Evolutionary conservation across 2,797 vertebrate genomes (phyloP).

Genomic region (Hypotaenidia okinawae): DNA sequence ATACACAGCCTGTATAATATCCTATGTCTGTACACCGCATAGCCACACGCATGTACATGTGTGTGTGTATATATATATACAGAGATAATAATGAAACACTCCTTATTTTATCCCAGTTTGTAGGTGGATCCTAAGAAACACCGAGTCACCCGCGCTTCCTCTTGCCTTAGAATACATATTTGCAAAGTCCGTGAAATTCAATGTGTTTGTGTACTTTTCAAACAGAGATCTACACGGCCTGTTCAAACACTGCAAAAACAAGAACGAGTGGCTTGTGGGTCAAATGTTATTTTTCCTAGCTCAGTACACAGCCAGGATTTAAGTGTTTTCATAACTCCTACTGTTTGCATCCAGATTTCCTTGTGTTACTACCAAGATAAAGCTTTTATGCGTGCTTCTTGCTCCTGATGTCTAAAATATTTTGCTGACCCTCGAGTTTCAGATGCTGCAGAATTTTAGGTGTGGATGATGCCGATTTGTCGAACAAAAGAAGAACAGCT

Average conservation of each 20-base stretch:
- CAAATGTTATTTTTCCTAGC: constrained; percentile 4
- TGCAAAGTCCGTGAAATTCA: not conserved
- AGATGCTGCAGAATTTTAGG: not conserved
- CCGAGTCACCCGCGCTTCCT: not conserved
- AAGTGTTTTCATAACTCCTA: constrained; percentile 28
- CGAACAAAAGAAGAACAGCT: not conserved
- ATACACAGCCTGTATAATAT: not conserved
- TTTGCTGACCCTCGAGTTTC: not conserved
- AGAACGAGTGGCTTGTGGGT: not conserved
- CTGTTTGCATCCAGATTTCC: not conserved
- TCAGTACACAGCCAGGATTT: not conserved
- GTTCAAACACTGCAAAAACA: not conserved
- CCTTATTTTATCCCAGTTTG: not conserved
- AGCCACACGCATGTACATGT: no score
- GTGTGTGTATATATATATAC: rapidly evolving
- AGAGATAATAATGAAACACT: not conserved
- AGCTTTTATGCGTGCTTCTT: not conserved
- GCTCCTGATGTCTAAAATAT: not conserved
- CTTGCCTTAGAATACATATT: not conserved
- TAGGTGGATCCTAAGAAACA: constrained; percentile 11
- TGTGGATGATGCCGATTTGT: not conserved
- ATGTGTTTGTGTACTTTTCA: constrained; percentile 15
- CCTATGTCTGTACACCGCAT: not conserved
- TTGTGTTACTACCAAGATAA: not conserved
- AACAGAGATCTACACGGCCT: not conserved